Conservation (phyloP, 2,113 vertebrate species). For the Paramisgurnus dabryanus region DNA sequence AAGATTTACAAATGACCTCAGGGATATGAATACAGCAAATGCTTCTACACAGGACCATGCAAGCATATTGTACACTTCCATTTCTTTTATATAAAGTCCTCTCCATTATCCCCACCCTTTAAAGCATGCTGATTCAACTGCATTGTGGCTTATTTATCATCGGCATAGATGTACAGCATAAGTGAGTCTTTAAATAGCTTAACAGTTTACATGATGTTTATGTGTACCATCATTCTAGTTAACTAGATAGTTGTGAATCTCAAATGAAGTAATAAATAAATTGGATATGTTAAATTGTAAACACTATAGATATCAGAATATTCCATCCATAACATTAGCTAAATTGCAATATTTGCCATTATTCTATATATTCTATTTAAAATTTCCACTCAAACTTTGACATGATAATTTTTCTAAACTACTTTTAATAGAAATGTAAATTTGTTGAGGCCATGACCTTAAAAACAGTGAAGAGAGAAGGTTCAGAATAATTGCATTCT, state of each 20-base stretch:
- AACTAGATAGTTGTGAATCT: background rate
- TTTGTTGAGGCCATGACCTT: no score
- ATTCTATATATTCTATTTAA: no score
- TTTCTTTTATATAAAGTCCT: background rate
- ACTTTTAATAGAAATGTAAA: no score
- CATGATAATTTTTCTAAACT: no score
- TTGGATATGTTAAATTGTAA: background rate
- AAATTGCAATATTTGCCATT: no score
- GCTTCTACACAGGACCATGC: background rate
- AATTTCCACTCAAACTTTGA: no score
- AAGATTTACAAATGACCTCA: slow-evolving; percentile 92
- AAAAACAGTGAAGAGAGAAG: no score
- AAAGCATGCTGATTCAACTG: background rate
- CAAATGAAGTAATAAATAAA: background rate
- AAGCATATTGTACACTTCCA: background rate
- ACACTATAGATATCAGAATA: background rate
- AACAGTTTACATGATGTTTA: background rate
- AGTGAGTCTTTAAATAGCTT: background rate
- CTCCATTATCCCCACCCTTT: background rate
- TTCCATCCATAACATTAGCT: background rate
- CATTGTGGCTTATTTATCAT: background rate
- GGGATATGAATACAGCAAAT: slow-evolving; percentile 70
- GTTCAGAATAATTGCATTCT: background rate
- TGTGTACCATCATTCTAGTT: background rate
- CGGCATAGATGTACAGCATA: background rate